Base-by-base conservation (phyloP, 2,113 vertebrate species). In the Pelobates fuscus region DNA sequence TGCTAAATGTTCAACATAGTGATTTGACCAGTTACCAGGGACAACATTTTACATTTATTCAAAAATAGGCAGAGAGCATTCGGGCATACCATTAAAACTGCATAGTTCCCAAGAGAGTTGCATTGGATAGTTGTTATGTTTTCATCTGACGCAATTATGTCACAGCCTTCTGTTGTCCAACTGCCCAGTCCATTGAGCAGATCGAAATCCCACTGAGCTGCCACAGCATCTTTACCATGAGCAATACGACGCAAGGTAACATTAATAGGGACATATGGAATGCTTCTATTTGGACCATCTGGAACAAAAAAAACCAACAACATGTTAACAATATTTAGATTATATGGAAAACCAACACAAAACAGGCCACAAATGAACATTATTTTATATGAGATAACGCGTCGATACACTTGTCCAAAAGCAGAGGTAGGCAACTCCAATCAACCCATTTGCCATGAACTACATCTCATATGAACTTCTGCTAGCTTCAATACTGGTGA, bases 81-180 rank as follows among this genome's bases (percentile, higher is more conserved):
- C 6, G 4, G 46, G 55, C 87, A 1, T 88, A 98, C 97, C 97
- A 98, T 97, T 58, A 98, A 81, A 72, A 99, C 89, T 0, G 94
- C 97, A 4, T 99, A 99, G 91, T 93, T 99, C 78, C 94, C 92
- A 1, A 99, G 92, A 21, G 94, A 92, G 82, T 89, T 86, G 84
- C 96, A 98, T 73, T 97, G 96, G 52, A 99, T 92, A 32, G 92
- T 94, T 0, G 96, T 97, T 79, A 96, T 91, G 60, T 98, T 99
- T 81, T 96, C 93, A 24, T 97, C 95, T 0, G 96, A 94, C 20
- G 89, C 86, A 60, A 96, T 87, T 63, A 98, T 93, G 65, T 79
- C 90, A 87, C 96, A 99, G 27, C 94, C 93, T 15, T 97, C 93
- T 0, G 92, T 94, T 72, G 93, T 94, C 97, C 97, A 98, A 30